phyloP scores from a whole-genome alignment of 1,140 invertebrate species.

The Daktulosphaira vitifoliae region DNA sequence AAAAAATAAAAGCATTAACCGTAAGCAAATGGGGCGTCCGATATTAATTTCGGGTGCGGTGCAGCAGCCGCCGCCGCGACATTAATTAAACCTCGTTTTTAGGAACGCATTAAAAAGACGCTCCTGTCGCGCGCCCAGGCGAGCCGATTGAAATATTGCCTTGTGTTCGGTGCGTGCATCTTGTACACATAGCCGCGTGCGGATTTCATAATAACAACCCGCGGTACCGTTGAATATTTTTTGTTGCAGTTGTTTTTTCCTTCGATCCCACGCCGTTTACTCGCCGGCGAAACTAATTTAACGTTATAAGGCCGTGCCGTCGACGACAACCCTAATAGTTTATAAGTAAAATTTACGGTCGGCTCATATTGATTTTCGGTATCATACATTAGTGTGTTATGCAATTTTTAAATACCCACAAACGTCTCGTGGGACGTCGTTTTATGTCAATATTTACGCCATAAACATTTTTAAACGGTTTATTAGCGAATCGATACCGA shows the following conservation, averaged over 20 bases:
- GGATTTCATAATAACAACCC: slow-evolving; percentile 28
- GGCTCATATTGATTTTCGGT: slow-evolving; percentile 6
- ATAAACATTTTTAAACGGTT: no score
- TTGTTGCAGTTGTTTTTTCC: not conserved
- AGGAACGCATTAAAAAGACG: slow-evolving; percentile 33
- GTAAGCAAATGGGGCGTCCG: slow-evolving; percentile 3
- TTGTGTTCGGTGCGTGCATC: no score
- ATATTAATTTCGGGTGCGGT: slow-evolving; percentile 23
- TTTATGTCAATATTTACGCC: no score
- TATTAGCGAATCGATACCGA: no score
- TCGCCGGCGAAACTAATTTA: slow-evolving; percentile 14
- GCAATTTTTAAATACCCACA: no score
- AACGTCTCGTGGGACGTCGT: no score
- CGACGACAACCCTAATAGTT: slow-evolving; percentile 27
- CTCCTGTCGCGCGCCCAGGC: slow-evolving; percentile 24
- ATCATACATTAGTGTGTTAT: no score
- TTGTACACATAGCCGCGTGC: not conserved
- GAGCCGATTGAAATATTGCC: slow-evolving; percentile 31
- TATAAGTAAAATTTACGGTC: slow-evolving; percentile 30
- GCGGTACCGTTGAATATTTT: slow-evolving; percentile 14
- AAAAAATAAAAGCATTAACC: not conserved
- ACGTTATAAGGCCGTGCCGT: not conserved
- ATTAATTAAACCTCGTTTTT: slow-evolving; percentile 34
- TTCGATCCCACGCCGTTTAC: not conserved
- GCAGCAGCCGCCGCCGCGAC: slow-evolving; percentile 22